Conservation (phyloP, 35 echinoderm and acorn worm genomes). For the Ophiothrix spiculata region DNA sequence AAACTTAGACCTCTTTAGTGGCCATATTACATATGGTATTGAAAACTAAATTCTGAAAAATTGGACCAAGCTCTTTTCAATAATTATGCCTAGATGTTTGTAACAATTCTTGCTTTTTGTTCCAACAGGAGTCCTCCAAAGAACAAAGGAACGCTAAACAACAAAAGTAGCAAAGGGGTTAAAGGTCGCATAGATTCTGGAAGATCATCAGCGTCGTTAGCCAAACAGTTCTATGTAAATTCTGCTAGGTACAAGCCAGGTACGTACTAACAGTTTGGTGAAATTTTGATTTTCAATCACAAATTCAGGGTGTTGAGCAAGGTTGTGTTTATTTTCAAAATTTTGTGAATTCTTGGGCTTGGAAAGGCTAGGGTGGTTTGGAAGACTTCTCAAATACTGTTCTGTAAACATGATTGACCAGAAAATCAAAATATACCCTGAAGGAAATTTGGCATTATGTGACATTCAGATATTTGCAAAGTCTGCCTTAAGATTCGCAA, state of each 20-base stretch:
- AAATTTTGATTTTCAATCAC: neutral
- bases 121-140: constrained; percentile 54
- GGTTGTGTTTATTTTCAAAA: neutral
- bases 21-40: no score
- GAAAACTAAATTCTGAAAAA: no score
- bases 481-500: no score
- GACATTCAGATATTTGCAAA: no score
- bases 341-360: neutral
- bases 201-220: constrained; percentile 77
- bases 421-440: no score
- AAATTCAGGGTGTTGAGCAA: neutral
- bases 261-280: constrained; percentile 22
- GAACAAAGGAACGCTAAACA: constrained; percentile 51
- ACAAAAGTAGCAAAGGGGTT: constrained; percentile 9
- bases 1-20: no score
- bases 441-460: no score
- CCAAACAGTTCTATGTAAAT: constrained; percentile 84
- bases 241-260: constrained; percentile 83
- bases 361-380: neutral
- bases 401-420: no score
- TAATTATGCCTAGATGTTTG: no score
- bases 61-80: no score
- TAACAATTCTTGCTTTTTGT: neutral
- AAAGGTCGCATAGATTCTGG: constrained; percentile 71
- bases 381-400: no score